phyloP scores from a whole-genome alignment of 1,140 invertebrate species.

The Zaprionus africanus region DNA sequence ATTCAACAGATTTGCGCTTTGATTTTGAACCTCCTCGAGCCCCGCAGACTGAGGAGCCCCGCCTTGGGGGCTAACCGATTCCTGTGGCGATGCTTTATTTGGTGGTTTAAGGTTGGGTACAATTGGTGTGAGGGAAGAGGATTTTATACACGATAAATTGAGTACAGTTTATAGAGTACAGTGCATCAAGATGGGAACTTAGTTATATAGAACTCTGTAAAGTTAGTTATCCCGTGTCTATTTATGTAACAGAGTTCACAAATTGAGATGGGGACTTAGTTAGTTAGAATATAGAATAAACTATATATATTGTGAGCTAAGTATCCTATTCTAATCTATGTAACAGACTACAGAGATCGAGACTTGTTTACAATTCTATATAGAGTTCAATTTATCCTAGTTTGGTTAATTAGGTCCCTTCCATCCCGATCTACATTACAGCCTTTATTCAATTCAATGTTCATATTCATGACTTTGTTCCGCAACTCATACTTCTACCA shows the following conservation, averaged over 20 bases:
- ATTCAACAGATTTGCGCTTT: conserved; percentile 63
- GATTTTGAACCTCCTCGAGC: conserved; percentile 54
- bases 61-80: conserved; percentile 59
- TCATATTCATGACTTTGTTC: conserved; percentile 5
- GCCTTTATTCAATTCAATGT: neutral
- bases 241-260: too few relatives aligned
- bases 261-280: too few relatives aligned
- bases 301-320: too few relatives aligned
- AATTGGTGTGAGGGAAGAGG: conserved; percentile 44
- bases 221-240: too few relatives aligned
- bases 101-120: conserved; percentile 13
- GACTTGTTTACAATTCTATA: too few relatives aligned
- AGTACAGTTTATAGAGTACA: conserved; percentile 23
- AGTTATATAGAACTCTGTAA: too few relatives aligned
- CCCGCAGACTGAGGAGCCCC: conserved; percentile 45
- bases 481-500: conserved; percentile 13
- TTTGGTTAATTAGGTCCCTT: neutral
- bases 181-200: neutral
- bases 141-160: conserved; percentile 33
- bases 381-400: too few relatives aligned
- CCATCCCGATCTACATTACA: conserved; percentile 8
- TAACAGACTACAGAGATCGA: too few relatives aligned
- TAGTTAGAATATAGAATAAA: too few relatives aligned
- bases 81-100: conserved; percentile 71
- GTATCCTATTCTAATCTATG: too few relatives aligned